These are phyloP conservation scores for Datnioides undecimradiatus DNA, from an alignment of 2,113 vertebrate species.

Conservation along the genomic window DNA sequence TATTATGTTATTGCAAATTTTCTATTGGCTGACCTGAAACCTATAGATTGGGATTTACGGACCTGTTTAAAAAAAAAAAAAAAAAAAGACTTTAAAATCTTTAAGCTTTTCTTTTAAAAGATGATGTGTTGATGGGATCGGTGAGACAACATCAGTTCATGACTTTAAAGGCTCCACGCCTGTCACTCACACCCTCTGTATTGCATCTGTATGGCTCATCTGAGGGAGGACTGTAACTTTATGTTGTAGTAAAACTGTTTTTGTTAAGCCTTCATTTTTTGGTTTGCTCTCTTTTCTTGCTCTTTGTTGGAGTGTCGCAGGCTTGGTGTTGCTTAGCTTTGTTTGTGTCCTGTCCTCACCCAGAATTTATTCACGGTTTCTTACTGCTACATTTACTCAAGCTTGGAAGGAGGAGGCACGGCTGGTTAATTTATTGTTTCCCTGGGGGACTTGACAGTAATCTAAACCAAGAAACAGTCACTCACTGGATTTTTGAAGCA, in stretches of 20 bases:
- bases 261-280: slow-evolving; percentile 39
- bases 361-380: slow-evolving; percentile 51
- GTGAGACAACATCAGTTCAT: background rate
- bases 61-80: background rate
- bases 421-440: slow-evolving; percentile 65
- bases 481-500: slow-evolving; percentile 59
- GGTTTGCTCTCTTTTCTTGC: slow-evolving; percentile 19
- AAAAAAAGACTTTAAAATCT: too few species aligned
- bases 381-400: slow-evolving; percentile 53
- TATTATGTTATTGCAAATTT: slow-evolving; percentile 10
- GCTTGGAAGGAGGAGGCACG: slow-evolving; percentile 35
- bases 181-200: slow-evolving; percentile 7
- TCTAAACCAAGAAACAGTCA: slow-evolving; percentile 45
- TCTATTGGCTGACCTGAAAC: slow-evolving; percentile 7
- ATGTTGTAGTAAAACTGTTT: slow-evolving; percentile 63
- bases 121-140: background rate
- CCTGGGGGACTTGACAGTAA: slow-evolving; percentile 42
- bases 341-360: slow-evolving; percentile 38
- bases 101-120: slow-evolving; percentile 31
- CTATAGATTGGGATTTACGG: background rate
- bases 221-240: slow-evolving; percentile 53
- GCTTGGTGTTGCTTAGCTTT: slow-evolving; percentile 53
- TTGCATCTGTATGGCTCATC: slow-evolving; percentile 51
- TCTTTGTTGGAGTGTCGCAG: slow-evolving; percentile 31
- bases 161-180: background rate